These are phyloP conservation scores for Nasonia vitripennis DNA, from an alignment of 1,140 invertebrate genomes.

Conservation along the genomic window DNA sequence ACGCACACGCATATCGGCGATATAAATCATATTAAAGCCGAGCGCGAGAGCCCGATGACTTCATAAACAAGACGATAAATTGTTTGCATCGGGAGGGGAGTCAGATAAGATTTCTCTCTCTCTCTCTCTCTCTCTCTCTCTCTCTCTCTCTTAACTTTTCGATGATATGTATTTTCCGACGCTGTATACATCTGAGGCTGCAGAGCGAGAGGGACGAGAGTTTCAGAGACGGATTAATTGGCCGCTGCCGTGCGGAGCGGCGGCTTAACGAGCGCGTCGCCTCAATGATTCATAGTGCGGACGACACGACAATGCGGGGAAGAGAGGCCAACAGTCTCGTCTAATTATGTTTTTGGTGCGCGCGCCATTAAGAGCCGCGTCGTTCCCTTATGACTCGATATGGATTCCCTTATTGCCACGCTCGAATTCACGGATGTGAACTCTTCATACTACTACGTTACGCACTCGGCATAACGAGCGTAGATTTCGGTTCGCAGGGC, in stretches of 20 bases:
- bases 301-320: neutral
- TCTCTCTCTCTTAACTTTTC: neutral
- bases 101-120: constrained; percentile 50
- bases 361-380: neutral
- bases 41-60: neutral
- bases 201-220: neutral
- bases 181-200: neutral
- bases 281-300: constrained; percentile 26
- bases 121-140: too few relatives aligned
- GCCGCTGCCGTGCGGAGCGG: neutral
- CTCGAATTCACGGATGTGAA: neutral
- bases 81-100: constrained; percentile 52
- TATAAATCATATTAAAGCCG: constrained; percentile 27
- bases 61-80: constrained; percentile 46
- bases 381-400: neutral
- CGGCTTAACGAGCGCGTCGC: constrained; percentile 1
- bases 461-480: too few relatives aligned
- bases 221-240: constrained; percentile 31
- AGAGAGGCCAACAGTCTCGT: neutral
- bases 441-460: neutral
- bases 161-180: constrained; percentile 20
- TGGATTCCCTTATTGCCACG: neutral
- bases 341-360: constrained; percentile 29
- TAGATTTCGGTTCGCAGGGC: too few relatives aligned
- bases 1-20: neutral